Evolutionary conservation across 2,797 vertebrate genomes (phyloP), one percentile per base, ranked within the genome.

Genomic region (Girardinus metallicus): DNA sequence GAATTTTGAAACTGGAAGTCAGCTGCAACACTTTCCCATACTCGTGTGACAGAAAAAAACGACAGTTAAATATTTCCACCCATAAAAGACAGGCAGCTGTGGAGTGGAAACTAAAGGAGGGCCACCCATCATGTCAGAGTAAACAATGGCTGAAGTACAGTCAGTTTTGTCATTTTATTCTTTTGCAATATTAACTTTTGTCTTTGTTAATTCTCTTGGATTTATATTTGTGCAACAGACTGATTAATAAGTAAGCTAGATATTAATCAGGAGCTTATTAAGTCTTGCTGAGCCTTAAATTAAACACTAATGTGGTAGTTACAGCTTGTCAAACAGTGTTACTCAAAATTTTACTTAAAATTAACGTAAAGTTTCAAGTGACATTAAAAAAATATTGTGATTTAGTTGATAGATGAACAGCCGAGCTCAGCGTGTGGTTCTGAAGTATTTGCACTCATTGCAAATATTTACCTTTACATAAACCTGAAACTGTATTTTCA

Each of bases 401-500:
- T 34, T 64, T 18, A 64, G 18, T 34, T 18, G 18, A 64, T 64
- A 2, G 16, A 16, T 36, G 29, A 60, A 60, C 57, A 60, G 13
- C 57, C 15, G n/a, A 34, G 13, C 57, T 62, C 57, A 62, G 13
- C 34, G 1, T 62, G 29, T 62, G 29, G 1, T 13, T 12, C n/a
- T 16, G 29, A 62, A 62, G 74, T 26, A 39, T 16, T 31, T 51
- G 29, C 0, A 44, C 2, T 39, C 46, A 74, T 68, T 76, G 49
- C n/a, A 72, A 86, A 79, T 73, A 44, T n/a, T 70, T 44, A 4
- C 26, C 31, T 80, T 80, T 47, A 10, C 4, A 13, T 16, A n/a
- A 75, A 5, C 11, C 73, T 57, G 83, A 83, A 75, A 77, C 13
- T 26, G 18, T 12, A 4, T 70, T 81, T 64, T 80, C 7, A 51